These are phyloP conservation scores for Saccostrea cuccullata DNA, from an alignment of 1,140 invertebrate genomes.

Conservation along the genomic window DNA sequence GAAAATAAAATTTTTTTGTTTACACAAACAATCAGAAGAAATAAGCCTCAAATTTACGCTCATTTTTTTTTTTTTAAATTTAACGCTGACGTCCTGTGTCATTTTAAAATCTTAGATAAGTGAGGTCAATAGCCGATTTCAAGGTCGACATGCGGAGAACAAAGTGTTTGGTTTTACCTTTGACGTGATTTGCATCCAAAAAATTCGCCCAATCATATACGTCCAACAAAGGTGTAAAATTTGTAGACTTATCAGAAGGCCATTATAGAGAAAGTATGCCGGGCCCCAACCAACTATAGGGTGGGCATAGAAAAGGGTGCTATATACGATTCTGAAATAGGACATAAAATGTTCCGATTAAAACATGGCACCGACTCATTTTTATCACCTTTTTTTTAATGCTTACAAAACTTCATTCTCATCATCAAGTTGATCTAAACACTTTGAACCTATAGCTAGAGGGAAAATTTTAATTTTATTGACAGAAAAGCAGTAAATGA, in stretches of 20 bases:
- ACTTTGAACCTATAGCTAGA: too few relatives aligned
- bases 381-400: too few relatives aligned
- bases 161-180: neutral
- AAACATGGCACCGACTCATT: neutral
- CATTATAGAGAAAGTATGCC: conserved; percentile 93
- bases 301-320: conserved; percentile 91
- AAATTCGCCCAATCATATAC: conserved; percentile 93
- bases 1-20: neutral
- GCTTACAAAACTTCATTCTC: too few relatives aligned
- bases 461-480: too few relatives aligned
- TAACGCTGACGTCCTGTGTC: neutral
- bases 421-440: too few relatives aligned
- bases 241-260: conserved; percentile 90
- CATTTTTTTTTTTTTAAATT: neutral
- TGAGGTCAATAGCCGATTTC: conserved; percentile 15
- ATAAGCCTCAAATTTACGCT: neutral
- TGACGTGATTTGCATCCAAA: conserved; percentile 78
- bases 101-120: neutral
- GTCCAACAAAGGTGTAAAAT: conserved; percentile 96
- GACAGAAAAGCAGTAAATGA: too few relatives aligned
- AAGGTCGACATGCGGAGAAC: neutral
- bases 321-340: conserved; percentile 77
- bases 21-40: neutral
- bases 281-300: conserved; percentile 84
- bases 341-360: conserved; percentile 35